phyloP scores from a whole-genome alignment of 2,113 vertebrate species.

The Sinocyclocheilus grahami region DNA sequence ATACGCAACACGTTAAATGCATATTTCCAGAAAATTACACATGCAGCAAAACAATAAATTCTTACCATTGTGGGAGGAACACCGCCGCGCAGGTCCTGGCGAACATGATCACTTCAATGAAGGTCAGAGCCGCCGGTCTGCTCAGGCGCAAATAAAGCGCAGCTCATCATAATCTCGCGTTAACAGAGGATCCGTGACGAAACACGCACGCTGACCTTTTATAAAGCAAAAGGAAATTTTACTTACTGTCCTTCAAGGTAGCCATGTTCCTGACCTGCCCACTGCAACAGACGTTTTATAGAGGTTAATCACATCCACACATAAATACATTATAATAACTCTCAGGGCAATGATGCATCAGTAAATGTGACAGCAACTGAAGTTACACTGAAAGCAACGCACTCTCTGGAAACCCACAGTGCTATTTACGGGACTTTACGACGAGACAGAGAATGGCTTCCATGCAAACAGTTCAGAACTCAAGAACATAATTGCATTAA shows the following conservation, averaged over 20 bases:
- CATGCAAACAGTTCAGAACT: background rate
- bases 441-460: background rate
- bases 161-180: conserved; percentile 51
- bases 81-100: conserved; percentile 74
- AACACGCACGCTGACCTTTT: background rate
- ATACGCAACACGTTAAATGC: rapidly evolving
- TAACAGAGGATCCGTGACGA: conserved; percentile 45
- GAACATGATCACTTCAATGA: conserved; percentile 85
- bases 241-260: conserved; percentile 99
- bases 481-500: background rate
- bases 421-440: background rate
- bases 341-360: background rate
- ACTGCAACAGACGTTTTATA: conserved; percentile 73
- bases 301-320: background rate
- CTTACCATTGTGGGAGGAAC: conserved; percentile 87
- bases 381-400: background rate
- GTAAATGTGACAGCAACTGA: background rate
- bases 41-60: background rate
- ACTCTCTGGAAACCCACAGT: background rate
- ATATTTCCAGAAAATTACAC: background rate
- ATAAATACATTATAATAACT: background rate
- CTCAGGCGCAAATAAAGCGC: conserved; percentile 76
- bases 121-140: conserved; percentile 82
- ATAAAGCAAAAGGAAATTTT: conserved; percentile 10
- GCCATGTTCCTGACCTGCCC: conserved; percentile 98